phyloP scores from a whole-genome alignment of 2,113 vertebrate genomes.

The Tragelaphus imberbis region DNA sequence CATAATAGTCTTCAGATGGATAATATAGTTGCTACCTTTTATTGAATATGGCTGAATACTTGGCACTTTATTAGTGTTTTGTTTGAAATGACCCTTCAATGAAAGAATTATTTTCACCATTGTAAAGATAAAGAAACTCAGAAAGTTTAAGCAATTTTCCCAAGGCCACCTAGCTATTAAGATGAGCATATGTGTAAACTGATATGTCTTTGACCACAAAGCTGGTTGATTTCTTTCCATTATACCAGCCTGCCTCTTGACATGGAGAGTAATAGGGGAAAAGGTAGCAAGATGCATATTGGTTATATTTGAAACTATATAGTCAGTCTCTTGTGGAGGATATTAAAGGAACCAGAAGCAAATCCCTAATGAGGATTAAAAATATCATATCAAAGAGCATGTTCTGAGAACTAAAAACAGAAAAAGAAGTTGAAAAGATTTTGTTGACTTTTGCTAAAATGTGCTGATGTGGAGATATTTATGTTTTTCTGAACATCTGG shows the following conservation, averaged over 20 bases:
- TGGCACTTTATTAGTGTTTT: background rate
- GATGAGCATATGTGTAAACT: background rate
- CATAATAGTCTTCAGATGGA: background rate
- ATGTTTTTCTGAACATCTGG: constrained; percentile 79
- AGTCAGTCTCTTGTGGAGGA: background rate
- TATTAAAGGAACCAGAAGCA: constrained; percentile 54
- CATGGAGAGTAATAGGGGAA: background rate
- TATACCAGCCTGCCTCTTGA: background rate
- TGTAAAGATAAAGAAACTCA: constrained; percentile 16
- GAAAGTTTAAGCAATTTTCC: background rate
- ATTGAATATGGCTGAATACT: background rate
- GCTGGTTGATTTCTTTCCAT: background rate
- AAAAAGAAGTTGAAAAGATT: constrained; percentile 55
- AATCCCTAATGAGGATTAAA: constrained; percentile 68
- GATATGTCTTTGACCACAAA: background rate
- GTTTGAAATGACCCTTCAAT: constrained; percentile 25
- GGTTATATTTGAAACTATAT: background rate
- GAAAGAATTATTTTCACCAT: background rate
- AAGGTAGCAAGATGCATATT: background rate
- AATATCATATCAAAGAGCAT: constrained; percentile 65
- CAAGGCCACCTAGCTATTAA: background rate
- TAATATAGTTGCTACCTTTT: background rate
- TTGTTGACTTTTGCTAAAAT: constrained; percentile 68
- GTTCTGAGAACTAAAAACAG: constrained; percentile 53
- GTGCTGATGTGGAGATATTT: constrained; percentile 78